Evolutionary conservation across 2,113 vertebrate genomes (phyloP).

Genomic region (Zosterops borbonicus): DNA sequence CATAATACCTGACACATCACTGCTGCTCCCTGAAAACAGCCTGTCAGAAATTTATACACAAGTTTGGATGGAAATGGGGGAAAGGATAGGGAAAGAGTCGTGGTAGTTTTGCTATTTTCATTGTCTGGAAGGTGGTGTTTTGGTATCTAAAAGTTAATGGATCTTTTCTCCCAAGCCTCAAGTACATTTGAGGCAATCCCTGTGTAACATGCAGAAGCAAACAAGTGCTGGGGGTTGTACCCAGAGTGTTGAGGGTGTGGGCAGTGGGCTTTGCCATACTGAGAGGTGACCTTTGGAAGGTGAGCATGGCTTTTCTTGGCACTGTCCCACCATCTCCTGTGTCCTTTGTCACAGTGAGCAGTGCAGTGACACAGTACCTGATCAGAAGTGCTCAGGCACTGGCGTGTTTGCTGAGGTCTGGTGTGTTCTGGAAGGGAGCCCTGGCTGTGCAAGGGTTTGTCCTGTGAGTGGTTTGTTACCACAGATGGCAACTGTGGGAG

Average conservation of each 20-base stretch:
- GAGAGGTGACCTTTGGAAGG: not conserved
- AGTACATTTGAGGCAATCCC: not conserved
- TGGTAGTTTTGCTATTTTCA: not conserved
- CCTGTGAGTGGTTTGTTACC: not conserved
- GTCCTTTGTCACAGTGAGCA: not conserved
- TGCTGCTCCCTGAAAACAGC: not conserved
- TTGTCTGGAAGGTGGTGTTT: not conserved
- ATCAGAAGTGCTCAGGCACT: not conserved
- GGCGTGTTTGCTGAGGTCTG: not conserved
- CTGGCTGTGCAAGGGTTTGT: not conserved
- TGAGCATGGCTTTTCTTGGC: not conserved
- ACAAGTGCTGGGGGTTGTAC: fast-evolving
- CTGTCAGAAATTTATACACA: not conserved
- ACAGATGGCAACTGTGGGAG: not conserved
- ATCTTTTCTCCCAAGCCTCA: not conserved
- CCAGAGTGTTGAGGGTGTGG: fast-evolving
- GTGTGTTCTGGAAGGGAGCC: not conserved
- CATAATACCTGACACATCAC: not conserved
- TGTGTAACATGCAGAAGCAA: not conserved
- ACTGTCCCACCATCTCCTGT: not conserved
- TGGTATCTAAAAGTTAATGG: not conserved
- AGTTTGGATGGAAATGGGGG: not conserved
- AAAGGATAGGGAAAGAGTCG: not conserved
- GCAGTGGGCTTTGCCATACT: not conserved
- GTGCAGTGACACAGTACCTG: fast-evolving